These are phyloP conservation scores for Hydropotes inermis DNA, from an alignment of 2,113 vertebrate genomes.

Conservation along the genomic window DNA sequence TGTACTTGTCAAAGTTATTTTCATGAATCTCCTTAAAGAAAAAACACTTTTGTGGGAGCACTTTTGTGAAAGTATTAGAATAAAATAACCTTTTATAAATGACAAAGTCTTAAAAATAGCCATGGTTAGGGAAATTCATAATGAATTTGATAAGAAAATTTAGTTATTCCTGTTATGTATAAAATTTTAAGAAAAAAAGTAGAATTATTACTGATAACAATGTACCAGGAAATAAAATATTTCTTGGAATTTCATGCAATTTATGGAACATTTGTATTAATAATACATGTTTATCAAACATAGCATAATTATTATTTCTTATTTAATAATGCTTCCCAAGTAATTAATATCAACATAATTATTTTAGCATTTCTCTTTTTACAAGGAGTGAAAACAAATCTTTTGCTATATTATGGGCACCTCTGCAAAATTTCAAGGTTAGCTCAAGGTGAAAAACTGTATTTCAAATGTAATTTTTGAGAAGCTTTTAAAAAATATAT, in stretches of 20 bases:
- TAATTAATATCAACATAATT: background rate
- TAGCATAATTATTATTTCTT: background rate
- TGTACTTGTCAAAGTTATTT: background rate
- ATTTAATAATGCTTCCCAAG: background rate
- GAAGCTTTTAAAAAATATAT: background rate
- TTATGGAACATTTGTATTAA: background rate
- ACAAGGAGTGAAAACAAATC: background rate
- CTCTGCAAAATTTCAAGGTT: background rate
- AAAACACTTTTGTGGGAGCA: background rate
- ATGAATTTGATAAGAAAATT: background rate
- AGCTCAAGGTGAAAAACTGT: background rate
- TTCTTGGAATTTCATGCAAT: background rate
- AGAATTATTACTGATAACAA: background rate
- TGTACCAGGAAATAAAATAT: background rate
- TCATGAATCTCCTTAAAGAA: background rate
- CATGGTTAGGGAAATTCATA: background rate
- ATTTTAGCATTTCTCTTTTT: background rate
- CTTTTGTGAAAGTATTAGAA: background rate
- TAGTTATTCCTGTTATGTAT: background rate
- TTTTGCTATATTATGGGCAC: background rate
- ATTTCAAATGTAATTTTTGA: background rate
- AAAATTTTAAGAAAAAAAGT: background rate
- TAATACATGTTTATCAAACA: background rate
- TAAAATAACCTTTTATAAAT: background rate
- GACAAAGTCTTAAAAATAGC: background rate